A percentile compares a stretch with the other conserved stretches of the same genome.
Conservation (phyloP, 2,113 vertebrate species). For the Gadus macrocephalus region DNA sequence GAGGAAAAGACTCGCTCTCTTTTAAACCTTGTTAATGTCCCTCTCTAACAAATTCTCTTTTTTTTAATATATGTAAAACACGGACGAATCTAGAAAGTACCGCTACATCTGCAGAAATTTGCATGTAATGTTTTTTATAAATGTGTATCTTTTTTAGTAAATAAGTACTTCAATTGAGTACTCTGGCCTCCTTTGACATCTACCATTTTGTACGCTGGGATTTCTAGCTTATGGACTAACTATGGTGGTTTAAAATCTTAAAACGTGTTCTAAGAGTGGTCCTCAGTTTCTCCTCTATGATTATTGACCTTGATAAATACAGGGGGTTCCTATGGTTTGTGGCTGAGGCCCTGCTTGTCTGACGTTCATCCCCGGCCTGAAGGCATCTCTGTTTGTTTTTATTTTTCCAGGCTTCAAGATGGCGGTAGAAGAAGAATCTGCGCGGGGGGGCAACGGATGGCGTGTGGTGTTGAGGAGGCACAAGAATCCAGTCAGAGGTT, state of each 20-base stretch:
- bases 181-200: slow-evolving; percentile 54
- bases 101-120: slow-evolving; percentile 62
- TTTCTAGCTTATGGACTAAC: slow-evolving; percentile 69
- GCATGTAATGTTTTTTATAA: slow-evolving; percentile 70
- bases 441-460: too few species aligned
- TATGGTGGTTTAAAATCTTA: slow-evolving; percentile 59
- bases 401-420: slow-evolving; percentile 78
- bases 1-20: slow-evolving; percentile 67
- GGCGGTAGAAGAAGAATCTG: slow-evolving; percentile 52
- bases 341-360: neutral
- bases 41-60: slow-evolving; percentile 72
- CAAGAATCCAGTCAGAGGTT: too few species aligned
- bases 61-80: slow-evolving; percentile 68
- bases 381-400: slow-evolving; percentile 60
- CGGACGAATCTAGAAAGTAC: slow-evolving; percentile 44
- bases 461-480: too few species aligned
- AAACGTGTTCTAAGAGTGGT: slow-evolving; percentile 54
- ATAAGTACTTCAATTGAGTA: slow-evolving; percentile 59
- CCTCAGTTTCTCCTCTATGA: slow-evolving; percentile 23
- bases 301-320: slow-evolving; percentile 52
- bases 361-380: slow-evolving; percentile 34
- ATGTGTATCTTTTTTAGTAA: slow-evolving; percentile 63
- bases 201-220: slow-evolving; percentile 62
- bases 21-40: slow-evolving; percentile 63
- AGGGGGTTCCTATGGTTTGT: slow-evolving; percentile 58